A percentile compares a stretch with the other conserved stretches of the same genome.
These are phyloP conservation scores for Scalopus aquaticus DNA, from an alignment of 2,113 vertebrate genomes.

Conservation along the genomic window DNA sequence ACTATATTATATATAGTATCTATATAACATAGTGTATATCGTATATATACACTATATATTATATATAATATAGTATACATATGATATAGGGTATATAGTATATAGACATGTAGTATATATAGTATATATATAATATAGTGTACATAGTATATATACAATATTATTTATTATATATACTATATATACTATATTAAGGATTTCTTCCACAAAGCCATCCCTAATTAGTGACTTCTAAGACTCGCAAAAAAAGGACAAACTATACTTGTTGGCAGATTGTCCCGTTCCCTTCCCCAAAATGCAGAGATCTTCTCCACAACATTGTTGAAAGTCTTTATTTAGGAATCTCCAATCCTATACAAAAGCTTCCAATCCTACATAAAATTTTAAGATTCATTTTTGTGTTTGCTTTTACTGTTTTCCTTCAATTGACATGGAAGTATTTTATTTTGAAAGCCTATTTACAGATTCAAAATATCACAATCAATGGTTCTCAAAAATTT, in stretches of 20 bases:
- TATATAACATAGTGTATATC: too few species aligned
- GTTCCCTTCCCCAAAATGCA: background rate
- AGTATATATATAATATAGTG: too few species aligned
- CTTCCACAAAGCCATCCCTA: background rate
- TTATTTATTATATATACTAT: too few species aligned
- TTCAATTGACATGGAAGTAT: conserved; percentile 24
- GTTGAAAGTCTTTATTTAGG: conserved; percentile 9
- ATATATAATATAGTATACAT: too few species aligned
- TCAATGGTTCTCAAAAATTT: background rate
- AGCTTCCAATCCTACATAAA: conserved; percentile 22
- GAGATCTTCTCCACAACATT: background rate
- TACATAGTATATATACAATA: too few species aligned
- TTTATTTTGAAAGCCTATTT: conserved; percentile 20
- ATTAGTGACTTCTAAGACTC: background rate
- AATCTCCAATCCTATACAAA: conserved; percentile 12
- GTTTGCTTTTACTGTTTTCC: background rate
- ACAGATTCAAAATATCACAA: background rate
- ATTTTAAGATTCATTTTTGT: conserved; percentile 4
- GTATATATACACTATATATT: too few species aligned
- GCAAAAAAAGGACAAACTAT: background rate
- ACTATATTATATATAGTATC: too few species aligned
- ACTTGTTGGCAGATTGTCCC: background rate
- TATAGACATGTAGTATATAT: too few species aligned
- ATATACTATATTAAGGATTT: background rate
- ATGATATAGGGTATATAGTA: too few species aligned